These are phyloP conservation scores for Galeopsomyia nigrocyanea DNA, from an alignment of 2,888 invertebrate genomes.

Conservation along the genomic window DNA sequence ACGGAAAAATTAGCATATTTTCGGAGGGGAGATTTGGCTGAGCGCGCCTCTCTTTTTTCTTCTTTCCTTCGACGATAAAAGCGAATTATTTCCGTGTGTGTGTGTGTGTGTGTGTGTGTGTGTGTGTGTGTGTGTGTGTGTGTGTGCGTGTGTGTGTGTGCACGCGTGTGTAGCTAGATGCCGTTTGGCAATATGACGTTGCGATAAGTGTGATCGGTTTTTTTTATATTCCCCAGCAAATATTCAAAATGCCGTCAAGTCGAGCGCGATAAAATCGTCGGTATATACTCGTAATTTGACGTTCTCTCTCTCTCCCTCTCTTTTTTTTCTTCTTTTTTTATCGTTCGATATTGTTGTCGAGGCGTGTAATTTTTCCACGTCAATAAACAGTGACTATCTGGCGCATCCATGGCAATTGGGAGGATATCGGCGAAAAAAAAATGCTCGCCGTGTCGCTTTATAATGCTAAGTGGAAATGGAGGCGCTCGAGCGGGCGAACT, in stretches of 20 bases:
- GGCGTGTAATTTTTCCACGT: slow-evolving; percentile 32
- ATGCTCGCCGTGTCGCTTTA: neutral
- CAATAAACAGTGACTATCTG: slow-evolving; percentile 29
- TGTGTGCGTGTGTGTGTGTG: too few relatives aligned
- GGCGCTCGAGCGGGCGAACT: neutral
- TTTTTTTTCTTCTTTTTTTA: too few relatives aligned
- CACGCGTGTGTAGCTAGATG: neutral
- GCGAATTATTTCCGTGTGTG: neutral
- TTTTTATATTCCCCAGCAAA: too few relatives aligned
- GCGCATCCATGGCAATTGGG: slow-evolving; percentile 12
- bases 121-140: neutral
- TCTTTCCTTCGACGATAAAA: neutral
- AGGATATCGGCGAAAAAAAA: slow-evolving; percentile 5
- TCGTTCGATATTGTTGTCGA: slow-evolving; percentile 15
- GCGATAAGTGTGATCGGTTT: too few relatives aligned
- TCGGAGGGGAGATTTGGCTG: neutral
- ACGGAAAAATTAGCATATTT: slow-evolving; percentile 35
- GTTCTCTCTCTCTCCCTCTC: neutral
- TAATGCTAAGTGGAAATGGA: slow-evolving; percentile 22
- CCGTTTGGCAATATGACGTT: neutral
- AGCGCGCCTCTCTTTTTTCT: neutral
- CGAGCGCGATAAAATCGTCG: slow-evolving; percentile 36
- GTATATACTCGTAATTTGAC: slow-evolving; percentile 26
- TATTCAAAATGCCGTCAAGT: neutral
- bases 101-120: neutral